Evolutionary conservation across 2,797 vertebrate genomes (phyloP), one percentile per base, ranked within the genome.

Genomic region (Anguilla marmorata): DNA sequence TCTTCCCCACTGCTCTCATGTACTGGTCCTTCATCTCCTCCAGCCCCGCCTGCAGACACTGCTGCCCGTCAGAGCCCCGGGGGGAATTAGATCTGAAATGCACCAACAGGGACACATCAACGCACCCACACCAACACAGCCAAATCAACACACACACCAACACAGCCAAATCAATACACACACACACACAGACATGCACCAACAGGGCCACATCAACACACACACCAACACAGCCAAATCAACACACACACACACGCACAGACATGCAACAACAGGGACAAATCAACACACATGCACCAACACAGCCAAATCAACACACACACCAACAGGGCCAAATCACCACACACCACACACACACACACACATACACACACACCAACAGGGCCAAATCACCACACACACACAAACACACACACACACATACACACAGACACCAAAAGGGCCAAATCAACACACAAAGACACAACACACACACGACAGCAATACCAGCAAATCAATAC

Each of bases 1-100:
- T 99, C 95, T 98, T 99, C 92, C 96, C 96, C 41, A 98, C 97
- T 79, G 98, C 97, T 89, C 91, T 96, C 91, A 98, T 92, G 89
- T 99, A 99, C 89, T 98, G 98, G 87, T 95, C 96, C 88, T 97
- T 98, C 95, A 99, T 97, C 93, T 99, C 97, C 92, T 97, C 97
- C 33, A 99, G 96, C 74, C 95, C 96, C 89, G 94, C 96, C 90
- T 96, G 93, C 72, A 92, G 94, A 91, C 92, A 95, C 0, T 94
- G 94, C 85, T 91, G 88, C 87, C 90, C 93, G 85, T 92, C 93
- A 90, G 92, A 0, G 0, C 33, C 90, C 74, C 90, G 93, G 76
- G 92, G 90, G 30, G 93, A 94, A 56, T 92, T 76, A 2, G 92
- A 94, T 91, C 96, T 97, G 91, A 88, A 90, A 90, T 82, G 9